Base-by-base conservation (phyloP, 1,140 invertebrate species). In the Gryon sp. region DNA sequence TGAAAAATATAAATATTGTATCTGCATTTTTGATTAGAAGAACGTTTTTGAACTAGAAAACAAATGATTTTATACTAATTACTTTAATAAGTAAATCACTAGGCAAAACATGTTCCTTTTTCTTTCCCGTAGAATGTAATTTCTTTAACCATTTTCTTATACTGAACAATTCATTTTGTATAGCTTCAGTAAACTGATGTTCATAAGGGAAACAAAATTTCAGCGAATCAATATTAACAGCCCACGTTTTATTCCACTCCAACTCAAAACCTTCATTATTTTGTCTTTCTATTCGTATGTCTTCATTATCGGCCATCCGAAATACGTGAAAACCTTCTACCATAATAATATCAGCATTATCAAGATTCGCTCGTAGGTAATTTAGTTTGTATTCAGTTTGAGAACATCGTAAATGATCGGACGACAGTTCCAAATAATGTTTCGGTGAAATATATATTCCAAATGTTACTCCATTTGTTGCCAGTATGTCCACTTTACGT, bases 81-180 rank as follows among this genome's bases (percentile, higher is more conserved):
- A 96, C 95, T 90, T 97, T 96, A 11, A 98, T 94, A 26, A 95
- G 90, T 40, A 99, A 86, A 91, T 99, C 98, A 62, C 94, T 92
- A 0, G 96, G 96, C 26, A 98, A 84, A 0, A 92, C 91, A 55
- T 91, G 92, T 20, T 92, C 89, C 0, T 76, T 65, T 22, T 62
- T 53, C 0, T 12, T 15, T 9, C 70, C 63, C 1, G 75, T 74
- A 0, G 82, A 81, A 73, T 89, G 88, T 26, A 95, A 87, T 65
- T 91, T 86, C 86, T 98, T 98, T 11, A 99, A 84, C 98, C 98
- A 99, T 87, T 98, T 99, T 69, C 96, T 92, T 19, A 97, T 90
- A 28, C 93, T 95, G 16, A 97, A 90, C 73, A 97, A 94, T 86
- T 99, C 95, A 83, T 98, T 96, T 85, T 96, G 95, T 57, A 98